Evolutionary conservation across 2,888 invertebrate species (phyloP), one percentile per base, ranked within the genome.

Genomic region (Darwinula stevensoni): DNA sequence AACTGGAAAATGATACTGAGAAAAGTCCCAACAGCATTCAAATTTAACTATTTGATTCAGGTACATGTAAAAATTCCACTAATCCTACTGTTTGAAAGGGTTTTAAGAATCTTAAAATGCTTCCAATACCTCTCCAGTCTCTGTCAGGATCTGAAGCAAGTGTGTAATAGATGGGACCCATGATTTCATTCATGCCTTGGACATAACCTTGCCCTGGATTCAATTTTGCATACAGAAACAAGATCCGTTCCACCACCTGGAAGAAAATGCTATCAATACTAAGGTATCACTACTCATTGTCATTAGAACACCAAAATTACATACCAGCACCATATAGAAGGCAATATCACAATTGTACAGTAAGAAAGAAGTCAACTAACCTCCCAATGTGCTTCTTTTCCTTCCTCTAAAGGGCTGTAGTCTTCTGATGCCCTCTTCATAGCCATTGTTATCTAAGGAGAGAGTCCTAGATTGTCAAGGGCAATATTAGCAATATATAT

Each of bases 131-230:
- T 59, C 75, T 61, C 59, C 67, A 76, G 31, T 66, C 61, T 16
- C 59, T 49, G 49, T 80, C 65, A 1, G 74, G 64, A 55, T 94
- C 84, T 14, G 70, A 73, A 4, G 94, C 91, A 52, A 97, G 82
- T 1, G 82, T 73, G 52, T 88, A 86, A 55, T 97, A 97, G 44
- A 97, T 82, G 4, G 94, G 94, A 1, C 91, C 97, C 29, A 97
- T 70, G 43, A 97, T 86, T 55, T 99, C 97, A 56, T 97, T 97
- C 94, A 99, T 97, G 33, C 97, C 97, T 56, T 94, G 78, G 2
- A 82, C 80, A 47, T 80, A 78, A 27, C 39, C 72, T 48, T 91
- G 86, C 0, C 94, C 94, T 0, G 91, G 86, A 58, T 97, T 97
- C 11, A 94, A 60, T 56, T 97, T 97, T 1, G 88, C 86, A 50